Percentiles rank a stretch among this genome's conserved stretches.
Evolutionary conservation across 2,888 invertebrate genomes (phyloP).

Genomic region (Scaptomyza reducta): DNA sequence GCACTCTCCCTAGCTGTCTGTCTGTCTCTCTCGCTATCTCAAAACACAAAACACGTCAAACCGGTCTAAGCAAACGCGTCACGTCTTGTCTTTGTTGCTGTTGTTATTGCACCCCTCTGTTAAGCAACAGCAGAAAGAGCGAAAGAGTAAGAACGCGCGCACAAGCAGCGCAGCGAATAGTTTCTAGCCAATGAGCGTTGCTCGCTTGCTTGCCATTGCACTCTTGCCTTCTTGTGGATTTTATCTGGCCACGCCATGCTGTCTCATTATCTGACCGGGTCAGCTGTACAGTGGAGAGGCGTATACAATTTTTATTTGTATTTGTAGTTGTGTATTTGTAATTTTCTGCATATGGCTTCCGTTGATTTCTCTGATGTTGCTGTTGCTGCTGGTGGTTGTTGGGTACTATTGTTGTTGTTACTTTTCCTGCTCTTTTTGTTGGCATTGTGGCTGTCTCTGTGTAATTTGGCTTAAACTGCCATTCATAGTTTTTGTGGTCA

Average conservation of each 20-base stretch:
- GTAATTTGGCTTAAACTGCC: slow-evolving; percentile 80
- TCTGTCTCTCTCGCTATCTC: slow-evolving; percentile 40
- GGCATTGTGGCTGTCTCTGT: slow-evolving; percentile 67
- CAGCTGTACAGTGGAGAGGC: slow-evolving; percentile 54
- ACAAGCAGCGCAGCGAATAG: slow-evolving; percentile 1
- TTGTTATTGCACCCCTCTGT: slow-evolving; percentile 10
- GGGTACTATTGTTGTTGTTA: slow-evolving; percentile 7
- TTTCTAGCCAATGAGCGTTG: slow-evolving; percentile 36
- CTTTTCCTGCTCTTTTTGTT: slow-evolving; percentile 54
- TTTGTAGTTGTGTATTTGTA: slow-evolving; percentile 17
- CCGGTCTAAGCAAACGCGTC: slow-evolving; percentile 52
- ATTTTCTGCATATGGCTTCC: slow-evolving; percentile 80
- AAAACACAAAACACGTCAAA: slow-evolving; percentile 50
- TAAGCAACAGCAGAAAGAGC: slow-evolving; percentile 21
- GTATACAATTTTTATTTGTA: slow-evolving; percentile 54
- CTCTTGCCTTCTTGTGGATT: slow-evolving; percentile 72
- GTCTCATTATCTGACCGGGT: slow-evolving; percentile 53
- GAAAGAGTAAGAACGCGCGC: slow-evolving; percentile 1
- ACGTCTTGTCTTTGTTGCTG: slow-evolving; percentile 11
- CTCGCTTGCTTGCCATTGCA: slow-evolving; percentile 47
- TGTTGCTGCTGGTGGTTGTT: slow-evolving; percentile 23
- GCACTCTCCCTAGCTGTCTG: slow-evolving; percentile 9
- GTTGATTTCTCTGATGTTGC: slow-evolving; percentile 46
- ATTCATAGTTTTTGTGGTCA: slow-evolving; percentile 77
- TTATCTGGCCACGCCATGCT: slow-evolving; percentile 71